Evolutionary conservation across 2,797 vertebrate species (phyloP).

Genomic region (Coregonus sp.): DNA sequence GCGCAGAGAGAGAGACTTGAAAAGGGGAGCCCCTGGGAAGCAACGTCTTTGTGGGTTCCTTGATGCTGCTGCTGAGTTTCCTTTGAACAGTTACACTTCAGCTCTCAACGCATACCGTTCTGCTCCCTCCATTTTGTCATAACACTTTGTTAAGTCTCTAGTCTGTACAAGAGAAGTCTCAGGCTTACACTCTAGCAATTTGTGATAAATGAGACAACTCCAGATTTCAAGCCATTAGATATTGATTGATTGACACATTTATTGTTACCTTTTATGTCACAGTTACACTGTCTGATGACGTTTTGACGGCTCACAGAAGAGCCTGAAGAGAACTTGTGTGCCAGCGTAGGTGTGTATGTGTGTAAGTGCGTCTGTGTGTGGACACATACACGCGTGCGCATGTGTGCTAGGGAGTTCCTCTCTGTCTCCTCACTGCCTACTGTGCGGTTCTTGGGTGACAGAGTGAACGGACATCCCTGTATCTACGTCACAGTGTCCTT

Average conservation of each 20-base stretch:
- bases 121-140: neutral
- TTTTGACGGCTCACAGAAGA: neutral
- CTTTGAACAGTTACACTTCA: constrained; percentile 1
- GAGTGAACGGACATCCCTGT: neutral
- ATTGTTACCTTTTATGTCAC: neutral
- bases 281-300: neutral
- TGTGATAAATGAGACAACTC: neutral
- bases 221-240: neutral
- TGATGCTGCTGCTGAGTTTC: neutral
- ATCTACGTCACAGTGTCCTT: neutral
- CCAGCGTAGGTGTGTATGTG: neutral
- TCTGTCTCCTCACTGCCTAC: neutral
- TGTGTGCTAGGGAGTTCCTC: neutral
- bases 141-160: neutral
- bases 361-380: neutral
- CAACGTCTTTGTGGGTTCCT: neutral
- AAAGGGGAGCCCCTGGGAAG: neutral
- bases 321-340: neutral
- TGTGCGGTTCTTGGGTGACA: neutral
- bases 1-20: neutral
- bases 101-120: neutral
- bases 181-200: neutral
- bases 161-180: neutral
- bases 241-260: neutral
- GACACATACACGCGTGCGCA: neutral